These are phyloP conservation scores for Catagonus wagneri DNA, from an alignment of 2,113 vertebrate genomes.

Conservation along the genomic window DNA sequence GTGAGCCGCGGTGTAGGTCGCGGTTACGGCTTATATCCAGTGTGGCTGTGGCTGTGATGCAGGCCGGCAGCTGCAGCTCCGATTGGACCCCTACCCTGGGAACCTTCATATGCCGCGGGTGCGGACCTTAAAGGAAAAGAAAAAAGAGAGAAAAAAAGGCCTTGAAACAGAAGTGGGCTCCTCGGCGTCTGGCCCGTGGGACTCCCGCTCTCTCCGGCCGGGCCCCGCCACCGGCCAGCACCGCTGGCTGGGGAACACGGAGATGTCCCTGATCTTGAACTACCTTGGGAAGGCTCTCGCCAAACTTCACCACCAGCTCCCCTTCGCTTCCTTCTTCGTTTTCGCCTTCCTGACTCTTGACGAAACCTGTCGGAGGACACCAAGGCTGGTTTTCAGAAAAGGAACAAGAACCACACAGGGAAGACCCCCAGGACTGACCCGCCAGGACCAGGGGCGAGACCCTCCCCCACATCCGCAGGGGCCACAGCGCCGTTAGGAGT, in stretches of 20 bases:
- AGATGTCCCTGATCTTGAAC: no score
- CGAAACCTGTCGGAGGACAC: constrained; percentile 89
- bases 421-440: neutral
- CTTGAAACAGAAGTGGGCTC: neutral
- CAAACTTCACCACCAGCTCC: constrained; percentile 93
- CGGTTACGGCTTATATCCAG: no score
- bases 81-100: no score
- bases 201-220: neutral
- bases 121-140: no score
- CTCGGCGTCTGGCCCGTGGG: no score
- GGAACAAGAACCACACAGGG: constrained; percentile 39
- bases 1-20: no score
- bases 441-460: neutral
- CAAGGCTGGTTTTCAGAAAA: neutral
- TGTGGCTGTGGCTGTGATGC: no score
- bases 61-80: no score
- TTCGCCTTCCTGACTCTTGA: constrained; percentile 96
- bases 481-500: neutral
- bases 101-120: no score
- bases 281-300: constrained; percentile 93
- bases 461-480: neutral
- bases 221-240: neutral
- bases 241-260: rapidly evolving
- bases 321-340: constrained; percentile 93
- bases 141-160: no score